Evolutionary conservation across 1,140 invertebrate species (phyloP).

Genomic region (Maconellicoccus hirsutus): DNA sequence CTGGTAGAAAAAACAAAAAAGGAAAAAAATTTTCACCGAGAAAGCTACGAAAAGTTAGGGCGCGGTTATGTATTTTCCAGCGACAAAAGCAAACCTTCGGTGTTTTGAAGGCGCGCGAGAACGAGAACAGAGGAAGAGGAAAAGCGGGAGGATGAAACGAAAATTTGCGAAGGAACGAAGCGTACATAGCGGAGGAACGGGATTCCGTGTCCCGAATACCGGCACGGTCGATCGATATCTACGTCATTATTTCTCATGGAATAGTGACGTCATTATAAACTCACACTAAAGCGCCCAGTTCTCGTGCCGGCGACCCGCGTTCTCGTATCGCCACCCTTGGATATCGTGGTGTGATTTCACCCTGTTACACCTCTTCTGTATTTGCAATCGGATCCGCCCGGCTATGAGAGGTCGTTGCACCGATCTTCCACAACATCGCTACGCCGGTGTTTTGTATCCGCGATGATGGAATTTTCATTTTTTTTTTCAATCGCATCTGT

Average conservation of each 20-base stretch:
- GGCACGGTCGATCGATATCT: conserved; percentile 15
- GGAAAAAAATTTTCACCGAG: conserved; percentile 29
- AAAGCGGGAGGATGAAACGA: conserved; percentile 9
- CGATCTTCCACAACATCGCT: not conserved
- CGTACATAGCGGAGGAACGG: not conserved
- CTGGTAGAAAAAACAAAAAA: conserved; percentile 20
- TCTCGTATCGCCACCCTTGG: conserved; percentile 24
- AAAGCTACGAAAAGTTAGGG: conserved; percentile 29
- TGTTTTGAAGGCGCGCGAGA: not conserved
- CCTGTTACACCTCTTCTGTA: not conserved
- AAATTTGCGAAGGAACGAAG: conserved; percentile 16
- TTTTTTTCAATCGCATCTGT: not conserved
- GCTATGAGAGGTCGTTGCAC: conserved; percentile 13
- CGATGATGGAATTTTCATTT: not conserved
- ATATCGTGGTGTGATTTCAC: conserved; percentile 11
- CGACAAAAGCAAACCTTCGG: conserved; percentile 12
- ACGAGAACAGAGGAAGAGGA: not conserved
- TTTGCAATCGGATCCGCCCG: not conserved
- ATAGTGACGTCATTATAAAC: conserved; percentile 7
- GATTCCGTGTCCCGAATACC: conserved; percentile 14
- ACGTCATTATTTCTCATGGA: conserved; percentile 11
- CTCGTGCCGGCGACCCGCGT: not conserved
- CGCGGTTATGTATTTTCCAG: conserved; percentile 26
- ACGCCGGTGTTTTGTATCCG: not conserved
- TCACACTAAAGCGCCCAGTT: not conserved